Evolutionary conservation across 2,113 vertebrate species (phyloP).

Genomic region (Leucoraja erinaceus): DNA sequence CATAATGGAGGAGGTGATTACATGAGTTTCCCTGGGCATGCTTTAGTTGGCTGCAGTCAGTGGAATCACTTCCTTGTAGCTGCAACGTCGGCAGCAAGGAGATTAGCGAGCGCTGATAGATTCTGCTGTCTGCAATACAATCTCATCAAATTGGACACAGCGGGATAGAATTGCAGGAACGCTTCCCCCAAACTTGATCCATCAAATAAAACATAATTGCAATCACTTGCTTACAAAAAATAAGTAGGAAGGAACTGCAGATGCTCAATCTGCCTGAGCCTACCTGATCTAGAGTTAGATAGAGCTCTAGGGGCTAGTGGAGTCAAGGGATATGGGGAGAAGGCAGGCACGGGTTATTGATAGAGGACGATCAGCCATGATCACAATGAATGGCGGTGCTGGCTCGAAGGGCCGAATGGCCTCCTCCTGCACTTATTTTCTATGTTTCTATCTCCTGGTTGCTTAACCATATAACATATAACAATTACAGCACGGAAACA

Average conservation of each 20-base stretch:
- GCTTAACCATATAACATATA: too few relatives aligned
- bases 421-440: too few relatives aligned
- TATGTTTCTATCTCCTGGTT: too few relatives aligned
- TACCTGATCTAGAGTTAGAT: too few relatives aligned
- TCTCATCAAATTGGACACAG: constrained; percentile 1
- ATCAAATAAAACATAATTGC: background rate
- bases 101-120: background rate
- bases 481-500: too few relatives aligned
- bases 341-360: too few relatives aligned
- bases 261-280: too few relatives aligned
- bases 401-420: too few relatives aligned
- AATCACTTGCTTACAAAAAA: background rate
- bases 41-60: background rate
- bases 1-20: background rate
- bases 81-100: background rate
- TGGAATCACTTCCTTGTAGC: background rate
- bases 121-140: background rate
- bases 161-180: background rate
- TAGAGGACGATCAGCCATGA: too few relatives aligned
- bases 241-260: background rate
- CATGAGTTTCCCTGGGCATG: background rate
- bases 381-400: too few relatives aligned
- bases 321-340: too few relatives aligned
- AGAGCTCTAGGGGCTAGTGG: too few relatives aligned
- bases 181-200: background rate